These are phyloP conservation scores for Butorides virescens DNA, from an alignment of 2,113 vertebrate genomes.

Conservation along the genomic window DNA sequence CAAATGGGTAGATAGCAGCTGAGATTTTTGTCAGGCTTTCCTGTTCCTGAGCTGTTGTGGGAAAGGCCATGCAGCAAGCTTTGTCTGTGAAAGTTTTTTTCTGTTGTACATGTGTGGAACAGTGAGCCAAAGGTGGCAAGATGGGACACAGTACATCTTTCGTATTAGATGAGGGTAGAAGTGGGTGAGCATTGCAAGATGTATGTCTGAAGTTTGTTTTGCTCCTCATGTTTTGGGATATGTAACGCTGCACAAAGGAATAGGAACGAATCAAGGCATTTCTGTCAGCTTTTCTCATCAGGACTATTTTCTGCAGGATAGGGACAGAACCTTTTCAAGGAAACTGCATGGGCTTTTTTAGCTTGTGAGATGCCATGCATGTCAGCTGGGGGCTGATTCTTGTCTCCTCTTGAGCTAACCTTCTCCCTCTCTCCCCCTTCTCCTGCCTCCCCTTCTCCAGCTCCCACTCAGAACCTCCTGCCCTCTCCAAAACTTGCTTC, in stretches of 20 bases:
- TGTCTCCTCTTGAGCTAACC: neutral
- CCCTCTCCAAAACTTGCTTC: neutral
- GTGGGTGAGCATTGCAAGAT: neutral
- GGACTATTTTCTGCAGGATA: neutral
- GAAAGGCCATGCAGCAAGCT: neutral
- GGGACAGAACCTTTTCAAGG: neutral
- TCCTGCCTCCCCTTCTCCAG: neutral
- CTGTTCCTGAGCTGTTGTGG: neutral
- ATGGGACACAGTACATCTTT: neutral
- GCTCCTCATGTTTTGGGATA: neutral
- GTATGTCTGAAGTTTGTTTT: neutral
- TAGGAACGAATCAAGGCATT: neutral
- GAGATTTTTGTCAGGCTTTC: neutral
- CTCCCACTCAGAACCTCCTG: neutral
- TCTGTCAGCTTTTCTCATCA: neutral
- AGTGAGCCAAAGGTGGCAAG: neutral
- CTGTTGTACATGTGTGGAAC: neutral
- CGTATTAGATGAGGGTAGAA: neutral
- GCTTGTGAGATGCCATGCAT: neutral
- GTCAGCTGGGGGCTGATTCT: neutral
- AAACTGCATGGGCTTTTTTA: neutral
- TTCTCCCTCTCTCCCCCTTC: neutral
- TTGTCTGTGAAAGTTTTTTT: neutral
- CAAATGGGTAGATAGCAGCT: neutral
- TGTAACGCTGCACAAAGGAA: neutral